Conservation (phyloP, 2,797 vertebrate species). For the Sebastes diaconus region DNA sequence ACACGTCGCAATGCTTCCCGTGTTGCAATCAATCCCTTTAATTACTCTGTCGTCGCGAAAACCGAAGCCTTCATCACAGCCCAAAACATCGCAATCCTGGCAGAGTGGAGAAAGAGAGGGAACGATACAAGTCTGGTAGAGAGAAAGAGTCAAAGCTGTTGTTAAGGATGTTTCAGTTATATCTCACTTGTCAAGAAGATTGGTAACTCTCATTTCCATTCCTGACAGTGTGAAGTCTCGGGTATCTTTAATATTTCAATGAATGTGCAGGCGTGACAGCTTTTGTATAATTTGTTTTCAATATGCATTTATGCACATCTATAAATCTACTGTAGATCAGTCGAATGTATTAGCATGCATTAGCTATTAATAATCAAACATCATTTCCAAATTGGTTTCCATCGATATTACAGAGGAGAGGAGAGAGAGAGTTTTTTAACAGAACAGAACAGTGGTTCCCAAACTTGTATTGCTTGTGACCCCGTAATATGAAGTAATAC, state of each 20-base stretch:
- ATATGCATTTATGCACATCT: slow-evolving; percentile 17
- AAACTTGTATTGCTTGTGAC: background rate
- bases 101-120: slow-evolving; percentile 14
- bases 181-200: slow-evolving; percentile 6
- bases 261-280: slow-evolving; percentile 7
- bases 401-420: background rate
- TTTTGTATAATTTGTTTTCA: slow-evolving; percentile 23
- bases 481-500: background rate
- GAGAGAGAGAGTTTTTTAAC: background rate
- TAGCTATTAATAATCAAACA: slow-evolving; percentile 34
- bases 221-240: slow-evolving; percentile 9
- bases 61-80: slow-evolving; percentile 71
- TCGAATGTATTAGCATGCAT: slow-evolving; percentile 25
- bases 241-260: slow-evolving; percentile 28
- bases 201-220: slow-evolving; percentile 13
- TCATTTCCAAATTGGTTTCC: background rate
- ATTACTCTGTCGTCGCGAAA: slow-evolving; percentile 72
- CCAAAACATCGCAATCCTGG: slow-evolving; percentile 52
- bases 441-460: background rate
- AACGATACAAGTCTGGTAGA: background rate
- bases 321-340: slow-evolving; percentile 24
- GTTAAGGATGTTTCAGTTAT: slow-evolving; percentile 2
- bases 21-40: slow-evolving; percentile 77
- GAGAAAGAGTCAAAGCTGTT: background rate
- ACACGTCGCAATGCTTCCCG: slow-evolving; percentile 49